phyloP scores from a whole-genome alignment of 2,113 vertebrate genomes.

The Glaucidium brasilianum region DNA sequence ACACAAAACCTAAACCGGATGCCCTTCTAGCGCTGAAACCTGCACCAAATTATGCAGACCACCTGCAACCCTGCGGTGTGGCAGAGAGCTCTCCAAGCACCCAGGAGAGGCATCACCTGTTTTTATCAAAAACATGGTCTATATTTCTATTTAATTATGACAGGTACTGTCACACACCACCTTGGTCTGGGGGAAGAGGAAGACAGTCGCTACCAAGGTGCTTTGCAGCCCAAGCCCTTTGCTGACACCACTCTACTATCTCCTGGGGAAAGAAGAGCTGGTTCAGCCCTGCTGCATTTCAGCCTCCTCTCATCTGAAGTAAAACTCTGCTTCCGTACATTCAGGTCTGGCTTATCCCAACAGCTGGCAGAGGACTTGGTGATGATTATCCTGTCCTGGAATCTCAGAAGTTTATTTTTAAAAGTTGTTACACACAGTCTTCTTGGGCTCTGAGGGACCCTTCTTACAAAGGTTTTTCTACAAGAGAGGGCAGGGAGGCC shows the following conservation, averaged over 20 bases:
- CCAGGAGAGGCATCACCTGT: accelerated
- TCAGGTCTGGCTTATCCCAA: background rate
- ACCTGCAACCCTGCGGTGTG: accelerated
- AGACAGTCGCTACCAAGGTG: accelerated
- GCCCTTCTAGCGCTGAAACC: background rate
- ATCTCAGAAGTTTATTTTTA: slow-evolving; percentile 38
- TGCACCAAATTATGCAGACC: background rate
- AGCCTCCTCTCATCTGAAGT: background rate
- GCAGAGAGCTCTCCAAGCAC: background rate
- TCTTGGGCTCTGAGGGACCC: background rate
- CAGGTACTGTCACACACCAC: background rate
- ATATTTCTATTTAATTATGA: background rate
- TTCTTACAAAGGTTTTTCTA: background rate
- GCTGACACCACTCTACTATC: background rate
- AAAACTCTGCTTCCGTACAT: accelerated
- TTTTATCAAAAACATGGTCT: accelerated
- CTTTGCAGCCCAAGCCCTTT: background rate
- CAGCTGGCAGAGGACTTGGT: background rate
- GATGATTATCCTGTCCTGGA: background rate
- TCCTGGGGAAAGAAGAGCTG: background rate
- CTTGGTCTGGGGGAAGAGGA: background rate
- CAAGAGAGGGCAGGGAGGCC: background rate
- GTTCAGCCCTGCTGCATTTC: background rate
- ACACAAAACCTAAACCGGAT: background rate
- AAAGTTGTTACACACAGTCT: background rate